Evolutionary conservation across 37 sponge, comb jelly and placozoan species (phyloP), one percentile per base, ranked within the genome.

Genomic region (Oscarella lobularis): DNA sequence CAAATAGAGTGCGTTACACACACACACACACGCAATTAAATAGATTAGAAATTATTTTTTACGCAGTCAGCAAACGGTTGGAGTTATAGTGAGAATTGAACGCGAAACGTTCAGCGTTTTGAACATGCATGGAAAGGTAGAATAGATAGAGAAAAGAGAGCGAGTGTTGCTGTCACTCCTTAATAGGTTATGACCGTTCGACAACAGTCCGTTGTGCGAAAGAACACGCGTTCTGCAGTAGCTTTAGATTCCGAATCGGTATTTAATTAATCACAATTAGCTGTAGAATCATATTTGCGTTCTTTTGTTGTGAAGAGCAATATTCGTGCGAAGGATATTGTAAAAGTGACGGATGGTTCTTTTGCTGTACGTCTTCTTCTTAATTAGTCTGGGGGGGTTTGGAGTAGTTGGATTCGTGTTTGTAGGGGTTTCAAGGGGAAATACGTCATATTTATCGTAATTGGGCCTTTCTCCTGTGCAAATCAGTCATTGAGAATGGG

Each of bases 41-140:
- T 35, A 5, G 54, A 39, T 14, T 66, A 31, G 54, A 60, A 5
- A 0, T 68, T 32, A 4, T 68, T 31, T 6, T 74, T 9, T 76
- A 27, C 76, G 38, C 67, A 90, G 92, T 38, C 86, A 60, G 41
- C 87, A 88, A 75, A 88, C 89, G 29, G 94, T 97, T 30, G 98
- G 98, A 2, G 90, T 90, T 38, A 93, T 97, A 34, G 88, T 93
- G n/a, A 40, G 95, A 31, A 69, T 97, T 66, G 94, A 93, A 73
- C 81, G 90, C 74, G 98, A 97, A 73, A 78, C 82, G 27, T 88
- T 93, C 60, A 83, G 84, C 35, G 94, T 97, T 33, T 83, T 97
- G 36, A 97, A 86, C 72, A 89, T 89, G 80, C 82, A 88, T 39
- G 94, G 91, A 39, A 97, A 97, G 81, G 79, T 83, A 3, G 77